phyloP scores from a whole-genome alignment of 2,888 invertebrate species.

The Dione vanillae region DNA sequence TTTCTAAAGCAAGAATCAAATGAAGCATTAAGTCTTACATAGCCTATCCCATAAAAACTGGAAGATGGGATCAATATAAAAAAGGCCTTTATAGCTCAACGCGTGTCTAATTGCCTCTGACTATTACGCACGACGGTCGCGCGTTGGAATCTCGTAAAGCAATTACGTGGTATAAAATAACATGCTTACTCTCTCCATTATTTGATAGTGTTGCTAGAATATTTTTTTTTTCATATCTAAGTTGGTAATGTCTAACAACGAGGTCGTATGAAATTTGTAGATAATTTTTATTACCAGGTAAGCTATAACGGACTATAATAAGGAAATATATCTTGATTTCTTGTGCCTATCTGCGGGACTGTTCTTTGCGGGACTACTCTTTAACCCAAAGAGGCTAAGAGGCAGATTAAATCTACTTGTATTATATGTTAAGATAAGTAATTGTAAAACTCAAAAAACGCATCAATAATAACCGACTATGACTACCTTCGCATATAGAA shows the following conservation, averaged over 20 bases:
- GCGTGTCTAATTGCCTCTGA: slow-evolving; percentile 14
- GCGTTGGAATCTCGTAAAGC: slow-evolving; percentile 11
- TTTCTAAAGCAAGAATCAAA: neutral
- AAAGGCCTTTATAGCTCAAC: slow-evolving; percentile 2
- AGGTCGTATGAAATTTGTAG: neutral
- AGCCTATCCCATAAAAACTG: neutral
- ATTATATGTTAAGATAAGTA: too few relatives aligned
- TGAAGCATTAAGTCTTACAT: neutral
- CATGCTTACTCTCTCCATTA: neutral
- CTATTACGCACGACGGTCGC: slow-evolving; percentile 20
- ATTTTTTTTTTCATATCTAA: neutral
- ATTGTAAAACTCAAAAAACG: too few relatives aligned
- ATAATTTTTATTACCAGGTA: neutral
- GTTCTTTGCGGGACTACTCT: too few relatives aligned
- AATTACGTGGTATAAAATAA: slow-evolving; percentile 19
- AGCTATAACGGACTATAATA: too few relatives aligned
- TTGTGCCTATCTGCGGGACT: too few relatives aligned
- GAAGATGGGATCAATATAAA: neutral
- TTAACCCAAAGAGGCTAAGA: too few relatives aligned
- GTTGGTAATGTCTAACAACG: neutral
- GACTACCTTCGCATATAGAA: neutral
- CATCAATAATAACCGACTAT: too few relatives aligned
- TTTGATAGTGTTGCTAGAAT: neutral
- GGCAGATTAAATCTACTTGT: too few relatives aligned
- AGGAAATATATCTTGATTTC: too few relatives aligned